Evolutionary conservation across 2,113 vertebrate genomes (phyloP), one percentile per base, ranked within the genome.

Genomic region (Melanerpes formicivorus): DNA sequence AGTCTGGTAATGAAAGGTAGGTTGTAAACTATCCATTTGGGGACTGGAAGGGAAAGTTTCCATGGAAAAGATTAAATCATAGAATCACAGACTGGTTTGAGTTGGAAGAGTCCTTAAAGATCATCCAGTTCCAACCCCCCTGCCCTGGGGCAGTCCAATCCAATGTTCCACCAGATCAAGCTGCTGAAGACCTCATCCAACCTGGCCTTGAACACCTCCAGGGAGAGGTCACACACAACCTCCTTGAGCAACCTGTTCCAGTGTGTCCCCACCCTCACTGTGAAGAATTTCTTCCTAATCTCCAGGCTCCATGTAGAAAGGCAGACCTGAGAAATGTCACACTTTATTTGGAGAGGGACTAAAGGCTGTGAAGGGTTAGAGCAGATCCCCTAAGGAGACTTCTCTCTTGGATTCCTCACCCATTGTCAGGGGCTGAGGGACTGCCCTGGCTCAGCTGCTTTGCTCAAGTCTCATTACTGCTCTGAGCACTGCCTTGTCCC

Each of bases 301-400:
- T 50, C 48, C 48, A 50, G 48, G 10, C 48, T 50, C 21, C 11
- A 22, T 50, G 48, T 22, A 23, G 66, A 23, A 73, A 77, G 14
- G 14, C 2, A 0, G 21, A 14, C 9, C 19, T n/a, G 30, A n/a
- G 55, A 54, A 56, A 54, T 0, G 42, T 50, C 18, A 0, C 71
- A 6, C 14, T 46, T 19, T 50, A 1, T 52, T 52, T 50, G 59
- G 22, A 1, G 7, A 10, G 67, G 32, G 13, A 21, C 54, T 26
- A 3, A 15, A 0, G 14, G n/a, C 29, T 2, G 1, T 6, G 52
- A 30, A 64, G 44, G 5, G 30, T 50, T 50, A 50, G 48, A 50
- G 19, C 21, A 50, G 4, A 17, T 5, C 40, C 23, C 30, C 23
- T 19, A 26, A 7, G 7, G 34, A 9, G 13, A 5, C 50, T 67